Evolutionary conservation across 2,113 vertebrate species (phyloP).

Genomic region (Burhinus oedicnemus): DNA sequence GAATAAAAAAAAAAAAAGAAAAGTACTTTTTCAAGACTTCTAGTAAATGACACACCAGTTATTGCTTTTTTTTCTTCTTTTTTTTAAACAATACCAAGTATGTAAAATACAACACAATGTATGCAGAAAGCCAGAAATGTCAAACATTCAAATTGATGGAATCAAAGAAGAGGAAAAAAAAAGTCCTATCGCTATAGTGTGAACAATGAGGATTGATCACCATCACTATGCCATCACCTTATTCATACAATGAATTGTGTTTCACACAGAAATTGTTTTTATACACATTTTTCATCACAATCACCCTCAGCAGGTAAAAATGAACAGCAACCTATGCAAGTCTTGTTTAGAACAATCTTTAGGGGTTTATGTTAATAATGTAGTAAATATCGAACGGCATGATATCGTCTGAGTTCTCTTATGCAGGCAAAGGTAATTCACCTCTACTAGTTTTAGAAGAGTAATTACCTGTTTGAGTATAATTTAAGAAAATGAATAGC

Average conservation of each 20-base stretch:
- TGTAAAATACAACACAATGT: neutral
- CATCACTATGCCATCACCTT: neutral
- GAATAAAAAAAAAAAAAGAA: neutral
- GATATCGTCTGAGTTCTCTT: neutral
- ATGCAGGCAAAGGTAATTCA: neutral
- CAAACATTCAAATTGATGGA: neutral
- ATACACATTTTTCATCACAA: neutral
- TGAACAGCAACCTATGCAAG: neutral
- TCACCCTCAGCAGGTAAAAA: neutral
- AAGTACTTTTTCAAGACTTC: neutral
- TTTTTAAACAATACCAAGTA: neutral
- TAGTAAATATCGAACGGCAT: neutral
- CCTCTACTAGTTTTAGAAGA: neutral
- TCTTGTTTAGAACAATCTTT: neutral
- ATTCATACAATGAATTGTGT: neutral
- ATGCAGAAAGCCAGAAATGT: neutral
- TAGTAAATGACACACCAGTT: neutral
- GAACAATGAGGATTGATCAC: neutral
- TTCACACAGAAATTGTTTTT: neutral
- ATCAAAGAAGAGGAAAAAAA: neutral
- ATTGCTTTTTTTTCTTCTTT: neutral
- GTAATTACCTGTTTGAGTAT: neutral
- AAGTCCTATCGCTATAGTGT: accelerated
- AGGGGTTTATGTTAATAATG: neutral
- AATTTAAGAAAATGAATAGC: neutral